Base-by-base conservation (phyloP, 2,888 invertebrate genomes). In the Callimorpha dominula region DNA sequence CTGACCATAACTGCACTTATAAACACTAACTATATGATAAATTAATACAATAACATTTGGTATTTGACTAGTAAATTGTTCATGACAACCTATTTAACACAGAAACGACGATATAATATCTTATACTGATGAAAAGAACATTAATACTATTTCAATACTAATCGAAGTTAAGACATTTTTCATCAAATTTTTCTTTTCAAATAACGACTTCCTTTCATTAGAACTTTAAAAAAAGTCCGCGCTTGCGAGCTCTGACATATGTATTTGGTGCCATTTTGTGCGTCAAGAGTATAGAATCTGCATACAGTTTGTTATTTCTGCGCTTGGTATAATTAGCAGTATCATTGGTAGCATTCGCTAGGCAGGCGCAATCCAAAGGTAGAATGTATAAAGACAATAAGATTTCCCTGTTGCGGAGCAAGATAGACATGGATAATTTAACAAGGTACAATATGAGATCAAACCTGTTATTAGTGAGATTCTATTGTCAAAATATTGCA, bases 61-160 rank as follows among this genome's bases (percentile, higher is more conserved):
- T 91, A 84, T 87, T 86, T 91, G 92, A 92, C 92, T 92, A 92
- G 92, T 86, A 88, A 66, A 85, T 81, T 72, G 73, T 76, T 79
- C 74, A 75, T 82, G 76, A 83, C 79, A 81, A 78, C 79, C 77
- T 71, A 78, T 64, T 66, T 71, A 68, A 77, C 64, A 72, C 68
- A 83, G 74, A 74, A 82, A 80, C 70, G 73, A 76, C 74, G 77
- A 70, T 66, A 77, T 70, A 49, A 43, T 71, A 64, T 68, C 54
- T 65, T 15, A 31, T 31, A 74, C 69, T 62, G 63, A 75, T 77
- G 70, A 64, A 67, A 70, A 72, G 52, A 68, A 75, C 49, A 46
- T 74, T 77, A 76, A 73, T 71, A 79, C 79, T 81, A 79, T 76
- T 15, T 75, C 72, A 73, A 76, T 72, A 78, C 72, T 81, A 68